Percentiles rank a stretch among this genome's conserved stretches.
Conservation (phyloP, 2,113 vertebrate species). For the Rafetus swinhoei region DNA sequence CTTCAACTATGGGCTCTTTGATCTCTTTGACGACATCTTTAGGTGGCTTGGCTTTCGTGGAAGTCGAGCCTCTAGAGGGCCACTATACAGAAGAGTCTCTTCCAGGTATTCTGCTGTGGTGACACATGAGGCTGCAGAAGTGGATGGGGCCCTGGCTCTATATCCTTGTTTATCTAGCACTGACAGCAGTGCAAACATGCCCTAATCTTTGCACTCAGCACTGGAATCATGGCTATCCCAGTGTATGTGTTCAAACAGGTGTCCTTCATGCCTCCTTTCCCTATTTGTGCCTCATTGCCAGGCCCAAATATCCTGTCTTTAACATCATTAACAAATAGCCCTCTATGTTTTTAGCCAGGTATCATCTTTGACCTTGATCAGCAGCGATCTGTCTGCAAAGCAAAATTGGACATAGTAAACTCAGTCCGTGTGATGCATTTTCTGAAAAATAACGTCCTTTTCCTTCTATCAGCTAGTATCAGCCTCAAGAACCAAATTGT, state of each 20-base stretch:
- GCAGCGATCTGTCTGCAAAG: not conserved
- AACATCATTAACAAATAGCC: conserved; percentile 35
- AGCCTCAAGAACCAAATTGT: conserved; percentile 8
- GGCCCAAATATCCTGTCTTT: conserved; percentile 37
- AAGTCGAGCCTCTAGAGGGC: not conserved
- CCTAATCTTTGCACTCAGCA: not conserved
- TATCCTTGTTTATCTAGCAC: not conserved
- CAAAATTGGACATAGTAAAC: not conserved
- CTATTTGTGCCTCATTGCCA: not conserved
- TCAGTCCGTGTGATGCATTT: not conserved
- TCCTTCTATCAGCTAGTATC: conserved; percentile 14
- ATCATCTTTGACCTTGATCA: conserved; percentile 36
- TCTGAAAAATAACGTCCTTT: not conserved
- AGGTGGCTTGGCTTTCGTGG: not conserved
- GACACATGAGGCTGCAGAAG: not conserved
- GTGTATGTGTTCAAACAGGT: not conserved
- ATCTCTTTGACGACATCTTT: not conserved
- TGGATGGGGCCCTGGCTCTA: not conserved
- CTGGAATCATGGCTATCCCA: not conserved
- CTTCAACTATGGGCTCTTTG: not conserved
- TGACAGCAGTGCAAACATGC: not conserved
- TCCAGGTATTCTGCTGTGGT: fast-evolving
- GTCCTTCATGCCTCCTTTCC: not conserved
- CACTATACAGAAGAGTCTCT: not conserved
- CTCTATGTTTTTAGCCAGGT: not conserved